phyloP scores from a whole-genome alignment of 2,888 invertebrate genomes.

The Lordiphosa fenestrarum region DNA sequence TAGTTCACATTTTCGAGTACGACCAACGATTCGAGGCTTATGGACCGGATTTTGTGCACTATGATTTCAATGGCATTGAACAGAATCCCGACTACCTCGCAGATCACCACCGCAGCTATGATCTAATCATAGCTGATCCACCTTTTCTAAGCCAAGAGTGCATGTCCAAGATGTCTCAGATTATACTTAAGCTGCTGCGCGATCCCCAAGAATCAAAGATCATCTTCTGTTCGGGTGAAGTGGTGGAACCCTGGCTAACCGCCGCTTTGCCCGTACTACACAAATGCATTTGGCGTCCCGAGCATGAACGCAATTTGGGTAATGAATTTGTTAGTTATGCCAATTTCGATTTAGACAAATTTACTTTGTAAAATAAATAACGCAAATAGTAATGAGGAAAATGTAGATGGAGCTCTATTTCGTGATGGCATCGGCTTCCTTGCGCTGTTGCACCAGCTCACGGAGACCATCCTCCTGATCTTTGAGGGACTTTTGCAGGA shows the following conservation, averaged over 20 bases:
- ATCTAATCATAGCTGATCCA: conserved; percentile 95
- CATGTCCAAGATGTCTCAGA: conserved; percentile 89
- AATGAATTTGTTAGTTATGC: conserved; percentile 96
- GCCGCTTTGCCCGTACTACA: conserved; percentile 85
- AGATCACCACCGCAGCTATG: conserved; percentile 82
- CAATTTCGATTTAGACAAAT: conserved; percentile 88
- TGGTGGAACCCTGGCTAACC: conserved; percentile 87
- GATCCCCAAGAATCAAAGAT: conserved; percentile 48
- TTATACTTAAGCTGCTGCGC: conserved; percentile 87
- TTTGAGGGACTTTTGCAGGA: conserved; percentile 87
- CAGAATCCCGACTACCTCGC: conserved; percentile 83
- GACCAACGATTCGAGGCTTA: conserved; percentile 91
- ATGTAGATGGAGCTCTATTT: conserved; percentile 37
- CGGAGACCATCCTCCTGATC: conserved; percentile 91
- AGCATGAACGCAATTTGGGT: conserved; percentile 93
- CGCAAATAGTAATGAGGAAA: conserved; percentile 8
- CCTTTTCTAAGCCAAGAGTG: conserved; percentile 97
- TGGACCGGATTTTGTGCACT: conserved; percentile 89
- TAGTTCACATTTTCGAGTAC: conserved; percentile 90
- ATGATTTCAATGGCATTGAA: conserved; percentile 93
- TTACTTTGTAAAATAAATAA: conserved; percentile 62
- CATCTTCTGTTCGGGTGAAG: conserved; percentile 91
- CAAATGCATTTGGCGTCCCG: conserved; percentile 87
- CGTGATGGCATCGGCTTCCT: conserved; percentile 78
- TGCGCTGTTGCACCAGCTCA: conserved; percentile 87